These are phyloP conservation scores for Acrobasis suavella DNA, from an alignment of 2,888 invertebrate genomes.

Conservation along the genomic window DNA sequence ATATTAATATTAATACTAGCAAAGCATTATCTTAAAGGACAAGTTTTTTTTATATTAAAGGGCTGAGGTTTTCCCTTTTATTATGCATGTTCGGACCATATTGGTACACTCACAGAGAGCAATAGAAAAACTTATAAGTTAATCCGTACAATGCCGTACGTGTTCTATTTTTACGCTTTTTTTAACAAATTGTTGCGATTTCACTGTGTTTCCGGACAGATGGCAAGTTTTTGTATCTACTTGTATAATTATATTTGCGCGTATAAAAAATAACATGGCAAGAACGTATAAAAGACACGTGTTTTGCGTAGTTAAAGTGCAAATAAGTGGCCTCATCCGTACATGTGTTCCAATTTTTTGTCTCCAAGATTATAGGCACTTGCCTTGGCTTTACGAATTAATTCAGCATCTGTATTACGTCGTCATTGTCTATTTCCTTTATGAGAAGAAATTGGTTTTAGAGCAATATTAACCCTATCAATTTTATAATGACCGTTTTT, in stretches of 20 bases:
- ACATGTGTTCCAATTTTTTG: not conserved
- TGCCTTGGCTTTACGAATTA: not conserved
- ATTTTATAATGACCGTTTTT: not conserved
- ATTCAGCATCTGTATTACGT: not conserved
- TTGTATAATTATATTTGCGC: not conserved
- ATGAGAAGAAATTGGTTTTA: too few relatives aligned
- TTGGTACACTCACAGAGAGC: too few relatives aligned
- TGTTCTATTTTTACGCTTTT: too few relatives aligned
- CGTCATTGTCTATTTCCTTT: too few relatives aligned
- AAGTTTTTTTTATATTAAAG: too few relatives aligned
- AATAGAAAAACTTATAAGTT: too few relatives aligned
- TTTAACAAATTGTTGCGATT: too few relatives aligned
- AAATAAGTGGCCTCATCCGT: not conserved
- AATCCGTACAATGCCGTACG: too few relatives aligned
- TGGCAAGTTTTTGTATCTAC: not conserved
- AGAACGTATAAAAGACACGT: not conserved
- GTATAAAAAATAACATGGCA: not conserved
- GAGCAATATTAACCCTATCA: not conserved
- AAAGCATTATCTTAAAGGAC: too few relatives aligned
- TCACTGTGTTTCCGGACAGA: conserved; percentile 4
- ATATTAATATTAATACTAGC: too few relatives aligned
- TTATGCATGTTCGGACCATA: too few relatives aligned
- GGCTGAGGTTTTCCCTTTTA: too few relatives aligned
- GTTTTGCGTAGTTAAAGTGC: not conserved
- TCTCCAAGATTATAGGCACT: not conserved